phyloP scores from a whole-genome alignment of 2,113 vertebrate species.

The Colinus virginianus region DNA sequence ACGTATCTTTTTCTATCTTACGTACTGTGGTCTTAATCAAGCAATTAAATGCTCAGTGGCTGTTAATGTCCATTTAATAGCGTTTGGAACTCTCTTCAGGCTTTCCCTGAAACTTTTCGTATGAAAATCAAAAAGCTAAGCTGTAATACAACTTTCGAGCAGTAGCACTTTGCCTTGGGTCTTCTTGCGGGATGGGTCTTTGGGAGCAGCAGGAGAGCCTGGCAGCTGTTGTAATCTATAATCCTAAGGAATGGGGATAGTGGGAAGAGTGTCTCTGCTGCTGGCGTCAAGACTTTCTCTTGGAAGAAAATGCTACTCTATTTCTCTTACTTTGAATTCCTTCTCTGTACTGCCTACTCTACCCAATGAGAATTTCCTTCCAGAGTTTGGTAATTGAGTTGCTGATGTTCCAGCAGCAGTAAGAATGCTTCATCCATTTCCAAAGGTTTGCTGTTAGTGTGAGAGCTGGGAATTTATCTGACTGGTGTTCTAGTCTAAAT shows the following conservation, averaged over 20 bases:
- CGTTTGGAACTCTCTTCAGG: not conserved
- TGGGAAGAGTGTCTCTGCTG: not conserved
- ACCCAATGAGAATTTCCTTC: not conserved
- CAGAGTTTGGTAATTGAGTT: not conserved
- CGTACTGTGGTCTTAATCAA: not conserved
- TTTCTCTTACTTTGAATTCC: not conserved
- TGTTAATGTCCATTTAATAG: not conserved
- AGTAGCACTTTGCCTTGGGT: not conserved
- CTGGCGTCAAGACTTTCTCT: not conserved
- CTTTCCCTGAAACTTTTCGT: not conserved
- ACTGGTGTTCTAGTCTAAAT: not conserved
- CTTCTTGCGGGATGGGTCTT: not conserved
- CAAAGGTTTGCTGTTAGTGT: not conserved
- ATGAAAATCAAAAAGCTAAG: not conserved
- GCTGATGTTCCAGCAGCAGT: not conserved
- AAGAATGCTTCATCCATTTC: not conserved
- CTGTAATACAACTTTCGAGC: not conserved
- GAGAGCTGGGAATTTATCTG: not conserved
- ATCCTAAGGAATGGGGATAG: not conserved
- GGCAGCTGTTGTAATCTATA: slow-evolving; percentile 4
- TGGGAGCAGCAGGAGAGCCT: not conserved
- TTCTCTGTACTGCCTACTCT: not conserved
- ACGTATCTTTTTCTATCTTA: not conserved
- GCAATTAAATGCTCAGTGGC: not conserved
- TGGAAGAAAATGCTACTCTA: not conserved